These are phyloP conservation scores for Scatophagus argus DNA, from an alignment of 2,113 vertebrate species.

Conservation along the genomic window DNA sequence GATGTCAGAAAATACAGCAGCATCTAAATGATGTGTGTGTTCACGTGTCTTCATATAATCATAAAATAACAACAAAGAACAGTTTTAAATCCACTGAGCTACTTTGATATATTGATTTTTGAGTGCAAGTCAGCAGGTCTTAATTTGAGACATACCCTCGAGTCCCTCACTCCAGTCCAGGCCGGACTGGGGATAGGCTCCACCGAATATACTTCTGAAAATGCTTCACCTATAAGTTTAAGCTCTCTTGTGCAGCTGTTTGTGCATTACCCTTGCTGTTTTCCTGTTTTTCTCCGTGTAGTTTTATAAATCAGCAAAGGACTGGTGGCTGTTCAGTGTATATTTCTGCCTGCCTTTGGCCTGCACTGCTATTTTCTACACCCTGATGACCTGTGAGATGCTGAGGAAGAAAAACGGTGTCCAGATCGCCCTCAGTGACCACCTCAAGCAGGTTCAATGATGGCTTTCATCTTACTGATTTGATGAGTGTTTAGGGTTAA, in stretches of 20 bases:
- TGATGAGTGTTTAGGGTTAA: not conserved
- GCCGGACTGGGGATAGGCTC: not conserved
- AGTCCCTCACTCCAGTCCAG: not conserved
- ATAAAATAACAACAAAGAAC: slow-evolving; percentile 25
- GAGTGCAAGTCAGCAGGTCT: slow-evolving; percentile 20
- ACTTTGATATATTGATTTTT: slow-evolving; percentile 39
- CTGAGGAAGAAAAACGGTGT: slow-evolving; percentile 95
- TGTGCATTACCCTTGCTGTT: slow-evolving; percentile 6
- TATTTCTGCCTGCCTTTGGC: slow-evolving; percentile 97
- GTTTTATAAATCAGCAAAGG: slow-evolving; percentile 95
- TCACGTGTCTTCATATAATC: not conserved
- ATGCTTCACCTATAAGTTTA: slow-evolving; percentile 15
- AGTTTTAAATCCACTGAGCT: slow-evolving; percentile 15
- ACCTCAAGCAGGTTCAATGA: slow-evolving; percentile 91
- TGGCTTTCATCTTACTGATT: not conserved
- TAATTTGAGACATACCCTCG: slow-evolving; percentile 32
- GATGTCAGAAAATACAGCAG: slow-evolving; percentile 1
- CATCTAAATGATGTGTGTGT: not conserved
- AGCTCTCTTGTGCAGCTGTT: slow-evolving; percentile 34
- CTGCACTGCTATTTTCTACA: slow-evolving; percentile 95
- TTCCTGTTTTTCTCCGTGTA: slow-evolving; percentile 63
- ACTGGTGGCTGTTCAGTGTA: slow-evolving; percentile 97
- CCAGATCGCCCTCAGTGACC: slow-evolving; percentile 93
- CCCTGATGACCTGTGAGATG: slow-evolving; percentile 98
- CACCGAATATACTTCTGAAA: slow-evolving; percentile 28